phyloP scores from a whole-genome alignment of 2,888 invertebrate species.

The Yponomeuta malinellus region DNA sequence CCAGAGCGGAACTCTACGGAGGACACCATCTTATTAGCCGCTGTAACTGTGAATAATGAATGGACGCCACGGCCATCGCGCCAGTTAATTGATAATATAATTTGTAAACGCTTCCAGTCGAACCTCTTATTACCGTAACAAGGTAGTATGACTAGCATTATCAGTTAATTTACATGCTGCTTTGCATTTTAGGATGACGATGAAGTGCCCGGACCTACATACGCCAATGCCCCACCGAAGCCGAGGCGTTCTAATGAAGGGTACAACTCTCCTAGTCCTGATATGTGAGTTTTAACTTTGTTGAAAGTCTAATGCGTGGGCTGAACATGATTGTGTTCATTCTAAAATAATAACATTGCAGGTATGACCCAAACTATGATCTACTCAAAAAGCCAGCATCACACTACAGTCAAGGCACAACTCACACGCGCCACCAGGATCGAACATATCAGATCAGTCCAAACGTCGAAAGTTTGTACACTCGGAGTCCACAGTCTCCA shows the following conservation, averaged over 20 bases:
- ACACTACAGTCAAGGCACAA: conserved; percentile 66
- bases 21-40: conserved; percentile 50
- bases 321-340: background rate
- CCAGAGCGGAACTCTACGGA: conserved; percentile 56
- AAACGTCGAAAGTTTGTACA: conserved; percentile 70
- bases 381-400: conserved; percentile 71
- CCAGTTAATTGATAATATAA: conserved; percentile 34
- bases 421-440: conserved; percentile 57
- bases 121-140: conserved; percentile 17
- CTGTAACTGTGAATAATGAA: conserved; percentile 54
- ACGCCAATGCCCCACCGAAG: conserved; percentile 93
- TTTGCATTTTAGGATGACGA: conserved; percentile 45
- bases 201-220: conserved; percentile 78
- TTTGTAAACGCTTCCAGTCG: conserved; percentile 17
- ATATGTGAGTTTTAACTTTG: conserved; percentile 59
- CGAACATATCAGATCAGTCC: conserved; percentile 53
- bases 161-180: conserved; percentile 21
- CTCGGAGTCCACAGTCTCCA: conserved; percentile 63
- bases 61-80: conserved; percentile 23
- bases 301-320: background rate
- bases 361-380: conserved; percentile 74
- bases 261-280: conserved; percentile 84
- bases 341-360: conserved; percentile 38
- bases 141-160: background rate
- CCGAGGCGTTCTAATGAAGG: conserved; percentile 87